Evolutionary conservation across 2,113 vertebrate genomes (phyloP).

Genomic region (Sinosuthora webbiana): DNA sequence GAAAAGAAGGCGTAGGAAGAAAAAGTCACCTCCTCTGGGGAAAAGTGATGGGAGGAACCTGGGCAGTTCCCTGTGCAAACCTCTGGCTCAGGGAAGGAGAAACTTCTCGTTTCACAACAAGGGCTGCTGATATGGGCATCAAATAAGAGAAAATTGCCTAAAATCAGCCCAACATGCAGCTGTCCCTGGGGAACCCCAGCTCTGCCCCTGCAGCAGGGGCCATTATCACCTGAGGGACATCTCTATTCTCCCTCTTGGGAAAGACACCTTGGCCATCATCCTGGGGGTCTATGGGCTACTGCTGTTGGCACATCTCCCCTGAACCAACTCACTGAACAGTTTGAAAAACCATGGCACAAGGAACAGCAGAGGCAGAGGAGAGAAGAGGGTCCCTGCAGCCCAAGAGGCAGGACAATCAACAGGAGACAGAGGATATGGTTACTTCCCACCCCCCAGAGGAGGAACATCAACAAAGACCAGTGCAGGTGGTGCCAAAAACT

Average conservation of each 20-base stretch:
- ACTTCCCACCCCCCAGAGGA: background rate
- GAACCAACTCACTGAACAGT: rapidly evolving
- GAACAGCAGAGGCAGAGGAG: background rate
- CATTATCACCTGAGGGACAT: background rate
- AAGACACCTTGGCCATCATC: background rate
- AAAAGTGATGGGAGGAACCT: background rate
- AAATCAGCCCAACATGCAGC: background rate
- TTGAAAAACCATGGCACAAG: rapidly evolving
- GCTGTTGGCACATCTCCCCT: background rate
- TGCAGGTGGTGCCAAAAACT: background rate
- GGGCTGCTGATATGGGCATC: background rate
- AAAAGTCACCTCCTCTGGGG: background rate
- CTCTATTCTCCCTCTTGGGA: rapidly evolving
- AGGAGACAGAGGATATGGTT: background rate
- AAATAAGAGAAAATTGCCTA: background rate
- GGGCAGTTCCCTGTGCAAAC: background rate
- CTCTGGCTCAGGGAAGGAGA: background rate
- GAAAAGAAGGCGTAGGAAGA: background rate
- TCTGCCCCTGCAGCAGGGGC: background rate
- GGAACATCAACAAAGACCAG: background rate
- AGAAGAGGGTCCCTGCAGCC: background rate
- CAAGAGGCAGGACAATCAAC: background rate
- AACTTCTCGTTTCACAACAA: background rate
- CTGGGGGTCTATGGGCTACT: rapidly evolving
- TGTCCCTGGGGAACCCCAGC: background rate